Percentiles rank a stretch among this genome's conserved stretches.
Evolutionary conservation across 2,888 invertebrate species (phyloP).

Genomic region (Tuberolachnus salignus): DNA sequence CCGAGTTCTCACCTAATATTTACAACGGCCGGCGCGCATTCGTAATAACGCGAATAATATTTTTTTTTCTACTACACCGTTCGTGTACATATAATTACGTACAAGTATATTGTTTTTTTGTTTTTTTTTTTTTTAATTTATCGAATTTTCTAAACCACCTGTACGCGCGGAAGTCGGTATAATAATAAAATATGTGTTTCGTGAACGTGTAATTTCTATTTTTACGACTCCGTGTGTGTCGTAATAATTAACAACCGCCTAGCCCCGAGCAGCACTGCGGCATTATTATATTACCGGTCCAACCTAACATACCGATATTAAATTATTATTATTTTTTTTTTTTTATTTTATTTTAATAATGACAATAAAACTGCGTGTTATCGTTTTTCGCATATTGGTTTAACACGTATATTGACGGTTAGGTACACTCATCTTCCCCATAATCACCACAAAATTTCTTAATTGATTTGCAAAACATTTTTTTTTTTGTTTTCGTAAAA

Average conservation of each 20-base stretch:
- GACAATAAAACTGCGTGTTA: slow-evolving; percentile 48
- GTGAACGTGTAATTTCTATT: neutral
- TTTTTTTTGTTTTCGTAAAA: no score
- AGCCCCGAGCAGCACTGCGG: neutral
- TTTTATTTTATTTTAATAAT: slow-evolving; percentile 14
- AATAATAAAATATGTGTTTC: neutral
- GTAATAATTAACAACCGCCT: slow-evolving; percentile 45
- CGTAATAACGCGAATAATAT: slow-evolving; percentile 24
- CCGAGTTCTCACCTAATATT: slow-evolving; percentile 18
- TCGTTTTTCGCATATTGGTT: no score
- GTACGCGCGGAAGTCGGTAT: neutral
- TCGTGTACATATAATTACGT: no score
- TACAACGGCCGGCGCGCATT: neutral
- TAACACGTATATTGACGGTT: no score
- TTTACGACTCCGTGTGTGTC: slow-evolving; percentile 15
- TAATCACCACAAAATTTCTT: no score
- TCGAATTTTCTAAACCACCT: slow-evolving; percentile 26
- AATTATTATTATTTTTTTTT: slow-evolving; percentile 12
- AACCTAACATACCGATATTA: no score
- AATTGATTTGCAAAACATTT: no score
- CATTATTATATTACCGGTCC: no score
- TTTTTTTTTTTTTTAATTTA: slow-evolving; percentile 22
- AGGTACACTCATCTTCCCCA: no score
- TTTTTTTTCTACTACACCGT: neutral
- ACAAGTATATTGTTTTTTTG: no score